phyloP scores from a whole-genome alignment of 2,113 vertebrate species.

The Campylomormyrus numenius region DNA sequence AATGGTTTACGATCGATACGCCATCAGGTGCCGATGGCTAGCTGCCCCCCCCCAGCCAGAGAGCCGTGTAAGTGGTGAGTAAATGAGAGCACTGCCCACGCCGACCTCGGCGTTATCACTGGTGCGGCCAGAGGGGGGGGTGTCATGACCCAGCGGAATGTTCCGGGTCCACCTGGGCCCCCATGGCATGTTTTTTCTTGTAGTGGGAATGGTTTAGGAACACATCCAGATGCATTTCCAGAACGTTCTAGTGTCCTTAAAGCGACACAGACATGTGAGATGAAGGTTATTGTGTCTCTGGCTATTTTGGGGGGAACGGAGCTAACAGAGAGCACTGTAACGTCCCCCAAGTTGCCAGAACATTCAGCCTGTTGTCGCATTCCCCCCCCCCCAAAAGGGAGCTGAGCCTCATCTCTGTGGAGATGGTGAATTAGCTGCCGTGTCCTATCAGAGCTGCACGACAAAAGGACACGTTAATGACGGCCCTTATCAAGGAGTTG shows the following conservation, averaged over 20 bases:
- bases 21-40: background rate
- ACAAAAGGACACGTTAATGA: conserved; percentile 21
- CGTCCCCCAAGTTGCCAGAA: background rate
- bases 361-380: background rate
- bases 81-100: background rate
- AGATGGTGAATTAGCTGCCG: background rate
- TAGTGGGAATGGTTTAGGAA: background rate
- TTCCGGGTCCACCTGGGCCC: background rate
- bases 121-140: background rate
- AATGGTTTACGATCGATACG: background rate
- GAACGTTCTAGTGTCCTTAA: background rate
- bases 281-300: background rate
- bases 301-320: background rate
- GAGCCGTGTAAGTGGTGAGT: background rate
- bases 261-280: background rate
- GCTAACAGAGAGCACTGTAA: background rate
- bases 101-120: background rate
- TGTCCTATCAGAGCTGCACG: background rate
- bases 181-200: background rate
- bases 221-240: background rate
- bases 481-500: conserved; percentile 9
- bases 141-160: background rate
- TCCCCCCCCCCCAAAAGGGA: background rate
- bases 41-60: background rate
- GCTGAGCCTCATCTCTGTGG: background rate